Evolutionary conservation across 2,113 vertebrate genomes (phyloP).

Genomic region (Nyctereutes procyonoides): DNA sequence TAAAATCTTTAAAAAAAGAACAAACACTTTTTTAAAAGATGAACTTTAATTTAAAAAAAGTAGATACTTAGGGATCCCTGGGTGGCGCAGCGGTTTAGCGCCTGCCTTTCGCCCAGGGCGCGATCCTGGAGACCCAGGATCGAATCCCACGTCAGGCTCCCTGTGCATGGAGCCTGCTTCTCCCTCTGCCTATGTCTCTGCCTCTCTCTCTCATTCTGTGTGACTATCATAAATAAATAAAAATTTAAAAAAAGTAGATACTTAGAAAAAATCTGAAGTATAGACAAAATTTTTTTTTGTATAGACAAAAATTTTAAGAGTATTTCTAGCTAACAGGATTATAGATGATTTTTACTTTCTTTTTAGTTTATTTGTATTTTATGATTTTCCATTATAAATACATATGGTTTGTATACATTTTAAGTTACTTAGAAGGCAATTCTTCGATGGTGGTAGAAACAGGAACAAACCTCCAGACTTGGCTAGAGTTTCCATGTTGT

Average conservation of each 20-base stretch:
- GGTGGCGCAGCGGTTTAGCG: too few relatives aligned
- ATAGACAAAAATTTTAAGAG: neutral
- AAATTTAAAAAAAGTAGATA: neutral
- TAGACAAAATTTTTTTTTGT: neutral
- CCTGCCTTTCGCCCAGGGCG: too few relatives aligned
- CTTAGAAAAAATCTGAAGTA: neutral
- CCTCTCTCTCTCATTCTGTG: too few relatives aligned
- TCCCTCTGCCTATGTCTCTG: too few relatives aligned
- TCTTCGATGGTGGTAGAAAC: neutral
- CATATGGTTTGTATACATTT: neutral
- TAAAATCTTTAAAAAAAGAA: too few relatives aligned
- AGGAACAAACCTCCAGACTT: neutral
- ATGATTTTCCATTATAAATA: slow-evolving; percentile 11
- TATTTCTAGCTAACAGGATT: neutral
- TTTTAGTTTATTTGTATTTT: neutral
- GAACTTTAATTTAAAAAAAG: too few relatives aligned
- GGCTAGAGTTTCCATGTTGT: neutral
- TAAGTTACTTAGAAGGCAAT: slow-evolving; percentile 26
- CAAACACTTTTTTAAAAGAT: too few relatives aligned
- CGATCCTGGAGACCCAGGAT: too few relatives aligned
- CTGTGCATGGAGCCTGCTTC: too few relatives aligned
- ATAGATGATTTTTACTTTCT: neutral
- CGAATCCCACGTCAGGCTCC: too few relatives aligned
- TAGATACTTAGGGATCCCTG: neutral
- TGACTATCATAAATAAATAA: too few relatives aligned